These are phyloP conservation scores for Achatina immaculata DNA, from an alignment of 1,140 invertebrate genomes.

Conservation along the genomic window DNA sequence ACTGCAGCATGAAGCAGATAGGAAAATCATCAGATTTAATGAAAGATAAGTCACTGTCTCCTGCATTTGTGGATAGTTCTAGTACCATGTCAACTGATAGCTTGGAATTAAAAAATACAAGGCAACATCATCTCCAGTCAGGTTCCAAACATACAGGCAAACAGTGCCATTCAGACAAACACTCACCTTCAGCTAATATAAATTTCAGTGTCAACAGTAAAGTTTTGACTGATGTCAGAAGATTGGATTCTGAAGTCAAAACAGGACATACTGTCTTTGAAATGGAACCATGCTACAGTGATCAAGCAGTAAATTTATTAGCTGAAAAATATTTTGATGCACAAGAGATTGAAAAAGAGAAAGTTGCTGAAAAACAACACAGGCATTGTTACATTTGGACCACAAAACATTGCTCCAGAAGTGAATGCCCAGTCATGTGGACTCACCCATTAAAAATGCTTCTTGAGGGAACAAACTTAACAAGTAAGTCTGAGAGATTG, in stretches of 20 bases:
- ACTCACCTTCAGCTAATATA: no score
- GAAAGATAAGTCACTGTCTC: no score
- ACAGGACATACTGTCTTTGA: background rate
- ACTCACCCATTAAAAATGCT: conserved; percentile 52
- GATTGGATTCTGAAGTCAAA: background rate
- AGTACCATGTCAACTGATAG: background rate
- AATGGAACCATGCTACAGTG: background rate
- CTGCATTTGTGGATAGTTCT: background rate
- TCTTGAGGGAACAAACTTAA: conserved; percentile 10
- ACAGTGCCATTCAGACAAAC: no score
- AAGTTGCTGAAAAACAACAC: background rate
- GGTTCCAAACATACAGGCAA: no score
- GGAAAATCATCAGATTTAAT: background rate
- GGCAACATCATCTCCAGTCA: no score
- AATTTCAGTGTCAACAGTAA: background rate
- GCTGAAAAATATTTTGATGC: background rate
- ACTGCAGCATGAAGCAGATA: background rate
- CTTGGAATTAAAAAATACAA: background rate
- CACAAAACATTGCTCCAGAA: conserved; percentile 54
- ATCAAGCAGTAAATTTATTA: background rate
- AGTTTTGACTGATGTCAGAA: background rate
- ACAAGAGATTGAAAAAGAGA: background rate
- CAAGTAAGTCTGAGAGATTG: background rate
- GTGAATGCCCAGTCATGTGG: conserved; percentile 51
- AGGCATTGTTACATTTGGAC: conserved; percentile 51